These are phyloP conservation scores for Glossophaga mutica DNA, from an alignment of 2,797 vertebrate species.

Conservation along the genomic window DNA sequence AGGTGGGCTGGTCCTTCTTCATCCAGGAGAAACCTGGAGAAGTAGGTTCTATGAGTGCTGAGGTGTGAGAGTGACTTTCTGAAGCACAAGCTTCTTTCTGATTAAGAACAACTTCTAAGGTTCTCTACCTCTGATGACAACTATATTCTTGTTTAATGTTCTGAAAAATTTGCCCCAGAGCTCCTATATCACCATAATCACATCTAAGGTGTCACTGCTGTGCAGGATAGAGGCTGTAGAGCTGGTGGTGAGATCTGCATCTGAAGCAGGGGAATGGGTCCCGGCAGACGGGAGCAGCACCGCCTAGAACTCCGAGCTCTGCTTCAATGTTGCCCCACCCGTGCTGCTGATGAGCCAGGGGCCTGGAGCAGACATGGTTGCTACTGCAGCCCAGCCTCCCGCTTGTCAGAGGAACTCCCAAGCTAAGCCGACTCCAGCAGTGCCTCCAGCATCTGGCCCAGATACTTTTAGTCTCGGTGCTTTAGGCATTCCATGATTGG, in stretches of 20 bases:
- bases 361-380: neutral
- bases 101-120: no score
- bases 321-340: neutral
- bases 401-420: neutral
- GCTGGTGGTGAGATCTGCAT: neutral
- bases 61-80: no score
- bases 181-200: no score
- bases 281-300: neutral
- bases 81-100: no score
- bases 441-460: neutral
- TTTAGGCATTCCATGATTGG: neutral
- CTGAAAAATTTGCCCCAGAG: no score
- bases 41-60: no score
- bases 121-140: no score
- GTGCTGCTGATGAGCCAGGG: neutral
- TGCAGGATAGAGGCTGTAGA: neutral
- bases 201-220: neutral
- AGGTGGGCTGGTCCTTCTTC: no score
- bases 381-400: neutral
- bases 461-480: neutral
- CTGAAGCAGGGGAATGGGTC: no score
- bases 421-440: neutral
- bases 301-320: neutral
- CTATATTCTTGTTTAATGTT: no score
- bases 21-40: no score